A percentile compares a stretch with the other conserved stretches of the same genome.
Conservation (phyloP, 2,888 invertebrate species). For the Meghimatium bilineatum region DNA sequence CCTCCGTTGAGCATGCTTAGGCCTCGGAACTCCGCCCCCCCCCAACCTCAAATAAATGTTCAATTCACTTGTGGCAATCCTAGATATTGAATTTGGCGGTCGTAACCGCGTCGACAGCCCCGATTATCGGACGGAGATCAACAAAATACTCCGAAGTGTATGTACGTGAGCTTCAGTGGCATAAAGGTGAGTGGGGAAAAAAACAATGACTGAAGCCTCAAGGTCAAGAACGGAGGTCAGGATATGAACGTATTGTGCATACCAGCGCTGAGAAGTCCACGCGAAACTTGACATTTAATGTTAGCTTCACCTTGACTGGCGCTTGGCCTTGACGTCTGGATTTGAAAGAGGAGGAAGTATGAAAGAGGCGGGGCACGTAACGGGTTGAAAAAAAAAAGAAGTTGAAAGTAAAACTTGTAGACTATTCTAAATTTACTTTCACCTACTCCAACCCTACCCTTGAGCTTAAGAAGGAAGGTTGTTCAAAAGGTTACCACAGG, state of each 20-base stretch:
- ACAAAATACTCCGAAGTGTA: background rate
- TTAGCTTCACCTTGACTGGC: conserved; percentile 12
- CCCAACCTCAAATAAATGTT: no score
- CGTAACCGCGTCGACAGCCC: no score
- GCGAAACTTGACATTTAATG: background rate
- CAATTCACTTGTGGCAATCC: no score
- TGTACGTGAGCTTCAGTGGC: background rate
- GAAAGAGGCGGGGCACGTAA: background rate
- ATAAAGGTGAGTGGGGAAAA: background rate
- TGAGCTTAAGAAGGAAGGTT: no score
- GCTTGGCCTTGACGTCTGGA: conserved; percentile 5
- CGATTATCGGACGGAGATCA: no score
- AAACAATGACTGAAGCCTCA: conserved; percentile 1
- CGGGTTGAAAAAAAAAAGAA: background rate
- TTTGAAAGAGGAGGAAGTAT: background rate
- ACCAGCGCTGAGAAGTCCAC: background rate
- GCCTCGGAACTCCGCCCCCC: no score
- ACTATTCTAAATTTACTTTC: no score
- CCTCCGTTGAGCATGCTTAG: no score
- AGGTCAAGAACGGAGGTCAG: conserved; percentile 14
- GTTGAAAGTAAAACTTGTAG: background rate
- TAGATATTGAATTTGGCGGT: no score
- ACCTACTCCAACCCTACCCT: no score
- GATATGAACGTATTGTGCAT: background rate
- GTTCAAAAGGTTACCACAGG: no score